A percentile compares a stretch with the other conserved stretches of the same genome.
Evolutionary conservation across 2,888 invertebrate species (phyloP).

Genomic region (Pherbina coryleti): DNA sequence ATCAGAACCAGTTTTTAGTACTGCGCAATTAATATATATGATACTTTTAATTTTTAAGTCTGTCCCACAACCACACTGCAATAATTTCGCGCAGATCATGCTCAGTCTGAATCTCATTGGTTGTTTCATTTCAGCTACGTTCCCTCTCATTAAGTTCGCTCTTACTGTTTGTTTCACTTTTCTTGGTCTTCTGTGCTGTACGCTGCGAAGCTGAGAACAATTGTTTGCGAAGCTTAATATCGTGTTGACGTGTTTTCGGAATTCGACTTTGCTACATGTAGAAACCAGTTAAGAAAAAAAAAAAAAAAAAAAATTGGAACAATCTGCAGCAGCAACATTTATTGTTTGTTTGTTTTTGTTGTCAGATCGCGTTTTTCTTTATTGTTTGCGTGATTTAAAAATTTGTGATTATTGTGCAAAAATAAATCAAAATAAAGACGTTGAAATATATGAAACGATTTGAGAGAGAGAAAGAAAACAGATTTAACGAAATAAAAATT

Average conservation of each 20-base stretch:
- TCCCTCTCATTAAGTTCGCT: neutral
- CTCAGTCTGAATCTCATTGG: neutral
- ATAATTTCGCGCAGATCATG: neutral
- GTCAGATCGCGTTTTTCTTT: constrained; percentile 14
- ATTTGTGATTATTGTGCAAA: constrained; percentile 6
- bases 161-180: neutral
- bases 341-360: constrained; percentile 26
- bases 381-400: constrained; percentile 6
- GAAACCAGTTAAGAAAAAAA: neutral
- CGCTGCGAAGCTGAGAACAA: constrained; percentile 10
- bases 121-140: neutral
- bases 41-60: too few species aligned
- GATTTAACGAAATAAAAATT: neutral
- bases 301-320: neutral
- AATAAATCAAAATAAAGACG: neutral
- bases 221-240: constrained; percentile 19
- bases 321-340: constrained; percentile 24
- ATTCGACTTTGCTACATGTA: neutral
- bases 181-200: neutral
- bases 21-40: too few species aligned
- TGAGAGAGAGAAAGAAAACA: neutral
- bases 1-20: too few species aligned
- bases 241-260: constrained; percentile 23
- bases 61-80: neutral
- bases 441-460: too few species aligned